Evolutionary conservation across 2,113 vertebrate species (phyloP), one percentile per base, ranked within the genome.

Genomic region (Microtus montanus): DNA sequence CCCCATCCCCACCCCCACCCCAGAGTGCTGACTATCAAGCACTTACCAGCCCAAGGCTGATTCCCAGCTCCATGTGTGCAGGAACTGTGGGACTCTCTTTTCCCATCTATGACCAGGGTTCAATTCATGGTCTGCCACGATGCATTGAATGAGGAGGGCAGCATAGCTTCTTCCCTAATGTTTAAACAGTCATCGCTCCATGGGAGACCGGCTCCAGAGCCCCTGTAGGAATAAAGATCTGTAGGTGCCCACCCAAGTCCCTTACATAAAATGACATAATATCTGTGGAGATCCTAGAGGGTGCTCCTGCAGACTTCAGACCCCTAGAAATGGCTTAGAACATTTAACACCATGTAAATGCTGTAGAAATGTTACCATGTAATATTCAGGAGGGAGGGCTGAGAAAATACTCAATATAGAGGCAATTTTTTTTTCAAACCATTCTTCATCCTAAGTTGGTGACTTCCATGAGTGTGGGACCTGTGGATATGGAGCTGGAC

Each of bases 111-210:
- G 44, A 20, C 61, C 49, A 30, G 7, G 4, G 15, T n/a, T 74
- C 20, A 20, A 2, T 2, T 15, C 6, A 28, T 7, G 30, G 64
- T 20, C n/a, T 4, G 11, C 80, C 11, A 4, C 0, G 0, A 0
- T 1, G 13, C 19, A 24, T 7, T 63, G 38, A 28, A 35, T 33
- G 33, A 47, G 30, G 75, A 90, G n/a, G 58, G 17, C 7, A 35
- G 28, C 24, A 2, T 5, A 12, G 24, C 19, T 58, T 47, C 0
- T 28, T 5, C 33, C 22, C n/a, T 2, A 30, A 49, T 30, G 33
- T 71, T 49, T 63, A 71, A 88, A 93, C 33, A 49, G 11, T 1
- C 58, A 19, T 41, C 38, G 35, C 54, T 41, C 54, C 19, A 2
- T 19, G 14, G 68, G 35, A 24, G 54, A 26, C 10, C 38, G 5